phyloP scores from a whole-genome alignment of 2,888 invertebrate genomes.

The Hyposoter dolosus region DNA sequence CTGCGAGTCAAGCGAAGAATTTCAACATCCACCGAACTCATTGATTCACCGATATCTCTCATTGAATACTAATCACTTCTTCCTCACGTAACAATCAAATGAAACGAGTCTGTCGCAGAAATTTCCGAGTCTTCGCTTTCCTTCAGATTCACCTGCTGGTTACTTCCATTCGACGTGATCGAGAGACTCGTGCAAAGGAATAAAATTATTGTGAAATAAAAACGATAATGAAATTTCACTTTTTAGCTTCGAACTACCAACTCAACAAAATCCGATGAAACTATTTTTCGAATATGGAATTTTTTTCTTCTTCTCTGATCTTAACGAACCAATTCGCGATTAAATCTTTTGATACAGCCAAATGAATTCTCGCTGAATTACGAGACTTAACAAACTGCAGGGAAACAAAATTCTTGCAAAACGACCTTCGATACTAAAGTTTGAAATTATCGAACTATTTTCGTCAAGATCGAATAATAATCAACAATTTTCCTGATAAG shows the following conservation, averaged over 20 bases:
- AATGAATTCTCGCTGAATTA: too few species aligned
- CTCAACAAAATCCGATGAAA: background rate
- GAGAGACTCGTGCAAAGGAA: background rate
- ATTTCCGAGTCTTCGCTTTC: background rate
- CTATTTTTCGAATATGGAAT: background rate
- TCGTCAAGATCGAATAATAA: too few species aligned
- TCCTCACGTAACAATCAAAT: slow-evolving; percentile 12
- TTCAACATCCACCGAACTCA: background rate
- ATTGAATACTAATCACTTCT: slow-evolving; percentile 32
- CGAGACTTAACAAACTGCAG: too few species aligned
- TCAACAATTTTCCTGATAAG: too few species aligned
- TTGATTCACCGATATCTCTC: slow-evolving; percentile 54
- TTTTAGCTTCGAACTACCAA: background rate
- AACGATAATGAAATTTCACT: background rate
- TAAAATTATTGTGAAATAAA: background rate
- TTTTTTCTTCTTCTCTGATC: background rate
- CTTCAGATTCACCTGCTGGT: slow-evolving; percentile 3
- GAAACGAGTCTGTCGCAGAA: background rate
- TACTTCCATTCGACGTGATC: slow-evolving; percentile 7
- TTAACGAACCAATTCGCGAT: background rate
- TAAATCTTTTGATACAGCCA: background rate
- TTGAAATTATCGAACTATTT: too few species aligned
- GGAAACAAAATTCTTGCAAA: too few species aligned
- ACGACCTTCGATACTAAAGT: too few species aligned
- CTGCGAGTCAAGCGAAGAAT: slow-evolving; percentile 25